Base-by-base conservation (phyloP, 2,113 vertebrate genomes). In the Notechis scutatus region DNA sequence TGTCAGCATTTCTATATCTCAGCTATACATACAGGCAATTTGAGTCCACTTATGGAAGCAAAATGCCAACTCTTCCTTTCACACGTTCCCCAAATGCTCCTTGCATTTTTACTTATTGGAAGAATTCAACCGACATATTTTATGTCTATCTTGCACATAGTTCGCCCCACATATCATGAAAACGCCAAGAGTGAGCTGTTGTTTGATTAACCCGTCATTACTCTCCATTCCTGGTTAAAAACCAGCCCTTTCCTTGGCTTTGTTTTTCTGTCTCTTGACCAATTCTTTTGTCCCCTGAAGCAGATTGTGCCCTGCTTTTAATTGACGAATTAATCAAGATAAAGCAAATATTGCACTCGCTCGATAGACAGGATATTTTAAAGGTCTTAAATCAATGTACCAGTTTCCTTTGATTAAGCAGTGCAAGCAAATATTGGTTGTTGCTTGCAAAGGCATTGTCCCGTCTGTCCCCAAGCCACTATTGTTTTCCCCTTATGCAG, bases 271-370 rank as follows among this genome's bases (percentile, higher is more conserved):
- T 87, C 86, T 69, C 6, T 55, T 50, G 52, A 45, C 59, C 87
- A 55, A 81, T 88, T 1, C 24, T 50, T 39, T 55, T 26, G n/a
- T 34, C 26, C 91, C 42, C 45, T 47, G 18, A 34, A 85, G 59
- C 56, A 74, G 61, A 92, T 74, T 55, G 34, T 56, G 50, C 42
- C 50, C 87, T 69, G 57, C 86, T 88, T 54, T 69, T 88, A 92
- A 92, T 88, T 50, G n/a, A 69, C 42, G 85, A 47, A 91, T 91
- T 92, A 92, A 88, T n/a, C 57, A 64, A 92, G 57, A 54, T 88
- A 54, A 92, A 92, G 52, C 56, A 34, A 88, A 54, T 54, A 88
- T 54, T 39, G 45, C 29, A 54, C 57, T n/a, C 8, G 45, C 47
- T 92, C 57, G 54, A 34, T 88, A 54, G 86, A 69, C 12, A 34